Percentiles rank a stretch among this genome's conserved stretches.
phyloP scores from a whole-genome alignment of 2,888 invertebrate species.

The Rhaphigaster nebulosa region DNA sequence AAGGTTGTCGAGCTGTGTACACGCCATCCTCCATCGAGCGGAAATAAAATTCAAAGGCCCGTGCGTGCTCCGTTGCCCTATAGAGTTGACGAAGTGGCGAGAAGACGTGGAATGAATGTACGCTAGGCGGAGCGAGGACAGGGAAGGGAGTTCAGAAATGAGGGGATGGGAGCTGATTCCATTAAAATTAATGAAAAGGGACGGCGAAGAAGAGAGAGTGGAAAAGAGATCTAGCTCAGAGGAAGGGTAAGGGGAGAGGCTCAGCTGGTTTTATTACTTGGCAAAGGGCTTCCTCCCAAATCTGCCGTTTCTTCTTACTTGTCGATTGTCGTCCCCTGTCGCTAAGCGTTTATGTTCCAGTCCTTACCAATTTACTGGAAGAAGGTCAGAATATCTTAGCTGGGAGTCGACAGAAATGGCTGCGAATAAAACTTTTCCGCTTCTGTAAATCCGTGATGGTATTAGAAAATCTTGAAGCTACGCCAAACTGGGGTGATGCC shows the following conservation, averaged over 20 bases:
- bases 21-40: slow-evolving; percentile 18
- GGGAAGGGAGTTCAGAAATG: slow-evolving; percentile 32
- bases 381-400: not conserved
- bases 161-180: slow-evolving; percentile 35
- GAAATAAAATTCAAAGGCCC: slow-evolving; percentile 30
- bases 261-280: slow-evolving; percentile 24
- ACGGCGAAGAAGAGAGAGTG: slow-evolving; percentile 31
- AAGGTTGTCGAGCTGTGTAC: slow-evolving; percentile 18
- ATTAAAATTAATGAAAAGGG: slow-evolving; percentile 50
- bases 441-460: not conserved
- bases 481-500: not conserved
- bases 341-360: slow-evolving; percentile 25
- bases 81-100: slow-evolving; percentile 16
- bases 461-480: not conserved
- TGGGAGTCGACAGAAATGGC: not conserved
- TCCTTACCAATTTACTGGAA: slow-evolving; percentile 16
- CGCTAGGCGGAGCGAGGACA: not conserved
- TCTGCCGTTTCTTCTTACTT: slow-evolving; percentile 25
- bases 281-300: slow-evolving; percentile 17
- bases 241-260: not conserved
- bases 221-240: slow-evolving; percentile 33
- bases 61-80: slow-evolving; percentile 12
- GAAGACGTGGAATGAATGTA: slow-evolving; percentile 10
- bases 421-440: not conserved
- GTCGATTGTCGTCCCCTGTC: slow-evolving; percentile 25